Base-by-base conservation (phyloP, 37 sponge, comb jelly and placozoan genomes). In the Aphrocallistes beatrix region DNA sequence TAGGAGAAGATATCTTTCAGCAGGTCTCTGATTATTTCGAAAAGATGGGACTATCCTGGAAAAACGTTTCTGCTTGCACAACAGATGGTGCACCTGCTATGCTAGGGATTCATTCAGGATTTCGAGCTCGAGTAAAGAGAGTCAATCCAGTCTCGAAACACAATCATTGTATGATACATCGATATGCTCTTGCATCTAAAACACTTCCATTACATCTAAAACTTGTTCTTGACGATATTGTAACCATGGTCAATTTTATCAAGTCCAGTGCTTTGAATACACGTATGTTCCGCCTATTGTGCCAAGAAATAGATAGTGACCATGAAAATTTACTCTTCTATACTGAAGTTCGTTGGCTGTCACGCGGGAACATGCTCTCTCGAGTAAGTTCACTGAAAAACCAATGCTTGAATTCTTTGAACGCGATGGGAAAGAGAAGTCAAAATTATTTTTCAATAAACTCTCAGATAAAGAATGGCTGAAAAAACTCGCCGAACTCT, bases 11-110 rank as follows among this genome's bases (percentile, higher is more conserved):
- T 60, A 60, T 60, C 10, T 28, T 60, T 60, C 28, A 60, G 21
- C 10, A 60, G n/a, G 75, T 60, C n/a, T 28, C 25, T 25, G n/a
- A 21, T 32, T n/a, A n/a, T 60, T 60, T 60, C 75, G 28, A 6
- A 60, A 60, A 19, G 10, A 30, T 25, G 75, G 75, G 75, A 25
- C 25, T 60, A 60, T 32, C n/a, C 10, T 60, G 75, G 75, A 60
- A 13, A 32, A 60, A 25, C 3, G 75, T 60, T 60, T 60, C 3
- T 60, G 75, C 28, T 25, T 25, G 8, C n/a, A 60, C 75, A 60
- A 60, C 28, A 25, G 75, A 60, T 60, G 75, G 75, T 3, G 75
- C 75, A 19, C 75, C 75, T 60, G 75, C 75, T 60, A 60, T 60
- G 75, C 34, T 60, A 60, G 75, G 21, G 6, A 19, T 19, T 60